Base-by-base conservation (phyloP, 2,888 invertebrate genomes). In the Aspidiotus rigidus region DNA sequence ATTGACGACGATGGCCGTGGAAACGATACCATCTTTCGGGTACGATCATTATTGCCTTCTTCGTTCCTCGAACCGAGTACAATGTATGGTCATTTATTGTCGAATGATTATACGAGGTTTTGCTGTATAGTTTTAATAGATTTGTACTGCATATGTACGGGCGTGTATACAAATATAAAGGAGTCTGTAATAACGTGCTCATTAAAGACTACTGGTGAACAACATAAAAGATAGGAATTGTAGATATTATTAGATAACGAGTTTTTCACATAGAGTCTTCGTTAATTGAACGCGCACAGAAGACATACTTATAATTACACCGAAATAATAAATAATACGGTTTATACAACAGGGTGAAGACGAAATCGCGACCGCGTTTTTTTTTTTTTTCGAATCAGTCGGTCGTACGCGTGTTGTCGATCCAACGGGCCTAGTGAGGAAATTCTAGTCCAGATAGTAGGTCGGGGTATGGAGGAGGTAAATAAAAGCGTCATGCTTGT, bases 221-320 rank as follows among this genome's bases (percentile, higher is more conserved):
- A 67, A 59, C 67, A 60, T 67, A 59, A 67, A 59, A 66, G 57
- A 67, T 67, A 67, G 67, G 67, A 67, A 67, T 67, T 59, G 67
- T 67, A 67, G 67, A 67, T 67, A 67, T 67, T 67, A 67, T 67
- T 67, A 67, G 67, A 67, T 67, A 67, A 67, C 59, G 67, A 67
- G 67, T 44, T 67, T 67, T 67, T 67, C 67, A 67, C 67, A 67
- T 67, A 67, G 67, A 67, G 60, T 67, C 57, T 67, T 67, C 28
- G 67, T 67, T 67, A 67, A 57, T 67, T 67, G 67, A 67, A 67
- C 67, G 67, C 67, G 67, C 67, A 57, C 67, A 67, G 59, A 67
- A 67, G 67, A 67, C 67, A 59, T 66, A 66, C 66, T 66, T 66
- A 66, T 66, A 66, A 66, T 66, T 66, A 67, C 49, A 59, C 49